Conservation (phyloP, 1,140 invertebrate genomes). For the Berghia stephanieae region DNA sequence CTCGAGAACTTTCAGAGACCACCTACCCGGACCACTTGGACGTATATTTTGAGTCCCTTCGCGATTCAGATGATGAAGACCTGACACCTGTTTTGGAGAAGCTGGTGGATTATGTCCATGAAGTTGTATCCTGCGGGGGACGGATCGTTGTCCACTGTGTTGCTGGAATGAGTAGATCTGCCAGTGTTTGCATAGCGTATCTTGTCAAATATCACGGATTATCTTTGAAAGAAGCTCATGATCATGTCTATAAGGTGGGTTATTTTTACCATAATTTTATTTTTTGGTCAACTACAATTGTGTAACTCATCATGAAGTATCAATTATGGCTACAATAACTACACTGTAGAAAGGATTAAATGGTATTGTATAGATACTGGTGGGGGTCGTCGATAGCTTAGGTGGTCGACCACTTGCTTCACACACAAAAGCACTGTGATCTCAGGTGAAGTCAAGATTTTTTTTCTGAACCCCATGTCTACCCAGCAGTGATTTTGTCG, state of each 20-base stretch:
- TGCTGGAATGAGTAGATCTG: conserved; percentile 86
- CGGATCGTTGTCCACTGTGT: conserved; percentile 85
- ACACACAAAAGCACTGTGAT: too few species aligned
- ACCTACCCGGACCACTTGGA: conserved; percentile 39
- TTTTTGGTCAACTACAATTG: too few species aligned
- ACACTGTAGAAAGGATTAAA: too few species aligned
- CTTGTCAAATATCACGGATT: conserved; percentile 83
- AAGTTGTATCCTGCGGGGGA: conserved; percentile 67
- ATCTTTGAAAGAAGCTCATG: conserved; percentile 80
- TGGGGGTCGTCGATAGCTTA: too few species aligned
- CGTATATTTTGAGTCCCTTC: conserved; percentile 69
- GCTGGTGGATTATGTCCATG: conserved; percentile 54
- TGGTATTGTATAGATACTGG: too few species aligned
- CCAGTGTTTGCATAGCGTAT: conserved; percentile 85
- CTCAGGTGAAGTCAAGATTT: too few species aligned
- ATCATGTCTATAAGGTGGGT: conserved; percentile 73
- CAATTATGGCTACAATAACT: too few species aligned
- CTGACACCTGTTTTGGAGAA: conserved; percentile 77
- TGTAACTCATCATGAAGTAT: too few species aligned
- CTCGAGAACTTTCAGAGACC: conserved; percentile 77
- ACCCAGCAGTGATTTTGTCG: too few species aligned
- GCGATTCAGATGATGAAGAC: conserved; percentile 76
- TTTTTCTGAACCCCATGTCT: too few species aligned
- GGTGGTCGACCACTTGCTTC: too few species aligned
- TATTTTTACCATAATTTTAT: too few species aligned